Evolutionary conservation across 1,140 invertebrate species (phyloP).

Genomic region (Hycleus phaleratus): DNA sequence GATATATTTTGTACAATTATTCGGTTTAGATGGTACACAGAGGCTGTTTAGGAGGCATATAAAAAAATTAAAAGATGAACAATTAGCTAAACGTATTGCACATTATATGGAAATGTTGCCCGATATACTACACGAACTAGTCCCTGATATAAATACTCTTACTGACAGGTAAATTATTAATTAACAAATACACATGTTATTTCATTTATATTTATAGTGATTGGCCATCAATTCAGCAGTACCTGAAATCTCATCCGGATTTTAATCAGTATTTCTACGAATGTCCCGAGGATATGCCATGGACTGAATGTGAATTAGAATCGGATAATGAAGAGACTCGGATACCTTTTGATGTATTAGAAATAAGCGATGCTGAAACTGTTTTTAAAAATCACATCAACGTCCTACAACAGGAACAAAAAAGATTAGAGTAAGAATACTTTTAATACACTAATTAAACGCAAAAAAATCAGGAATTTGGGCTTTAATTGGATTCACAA

Average conservation of each 20-base stretch:
- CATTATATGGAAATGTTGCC: slow-evolving; percentile 75
- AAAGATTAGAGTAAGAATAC: slow-evolving; percentile 73
- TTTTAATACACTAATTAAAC: background rate
- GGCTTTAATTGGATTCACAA: no score
- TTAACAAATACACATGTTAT: background rate
- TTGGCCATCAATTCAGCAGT: slow-evolving; percentile 77
- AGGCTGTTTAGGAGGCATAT: slow-evolving; percentile 73
- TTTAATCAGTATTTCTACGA: slow-evolving; percentile 88
- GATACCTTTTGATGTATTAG: slow-evolving; percentile 87
- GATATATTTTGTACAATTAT: slow-evolving; percentile 83
- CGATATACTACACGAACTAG: slow-evolving; percentile 70
- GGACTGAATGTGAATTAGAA: slow-evolving; percentile 70
- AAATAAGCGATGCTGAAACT: slow-evolving; percentile 82
- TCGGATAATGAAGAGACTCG: slow-evolving; percentile 57
- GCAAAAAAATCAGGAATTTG: background rate
- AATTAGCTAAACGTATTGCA: slow-evolving; percentile 70
- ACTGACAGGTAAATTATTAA: slow-evolving; percentile 56
- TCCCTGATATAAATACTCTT: slow-evolving; percentile 71
- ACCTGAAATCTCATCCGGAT: slow-evolving; percentile 78
- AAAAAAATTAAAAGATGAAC: slow-evolving; percentile 79
- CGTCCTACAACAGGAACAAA: slow-evolving; percentile 81
- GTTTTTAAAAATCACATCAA: slow-evolving; percentile 89
- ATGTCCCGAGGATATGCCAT: slow-evolving; percentile 66
- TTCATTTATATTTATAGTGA: slow-evolving; percentile 50
- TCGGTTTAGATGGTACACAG: slow-evolving; percentile 76